Base-by-base conservation (phyloP, 2,113 vertebrate genomes). In the Podarcis cretensis region DNA sequence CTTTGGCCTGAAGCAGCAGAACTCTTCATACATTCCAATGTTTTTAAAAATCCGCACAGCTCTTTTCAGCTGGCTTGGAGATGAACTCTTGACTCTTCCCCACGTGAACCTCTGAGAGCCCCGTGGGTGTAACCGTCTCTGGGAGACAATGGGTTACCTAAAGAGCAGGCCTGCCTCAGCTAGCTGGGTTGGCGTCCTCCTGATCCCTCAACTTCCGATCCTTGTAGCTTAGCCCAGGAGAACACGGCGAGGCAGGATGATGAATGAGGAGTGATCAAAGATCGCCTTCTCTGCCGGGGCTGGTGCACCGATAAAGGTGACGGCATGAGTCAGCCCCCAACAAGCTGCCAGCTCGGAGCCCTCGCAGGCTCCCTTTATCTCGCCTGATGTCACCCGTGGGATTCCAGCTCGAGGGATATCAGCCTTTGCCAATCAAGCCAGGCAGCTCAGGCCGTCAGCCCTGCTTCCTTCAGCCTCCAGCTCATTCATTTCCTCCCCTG, bases 251-350 rank as follows among this genome's bases (percentile, higher is more conserved):
- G 30, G 80, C 80, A 88, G 87, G 59, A 83, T 88, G 73, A 76
- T 77, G 81, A 54, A 88, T 83, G 43, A 83, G 87, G 66, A 32
- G 80, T 14, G 71, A 83, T 83, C 57, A 83, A 66, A 68, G 74
- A 86, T 35, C 43, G 30, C 14, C 30, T 83, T 77, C 81, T 66
- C 66, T 4, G 20, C 80, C 4, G 40, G 54, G 54, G 74, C 35
- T 68, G 32, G 37, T 23, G 23, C 2, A 18, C 75, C 68, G 85
- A 88, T 77, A 83, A 83, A 83, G 54, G 79, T 37, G 69, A 73
- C 43, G 13, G 21, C 8, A n/a, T 87, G 66, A 74, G 57, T 66
- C 80, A 83, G 37, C 59, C 1, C 48, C 80, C 68, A 40, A 5
- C 23, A 27, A 30, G 30, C 12, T 30, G 32, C 79, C 71, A 3